phyloP scores from a whole-genome alignment of 2,888 invertebrate genomes.

The Galerucella calmariensis region DNA sequence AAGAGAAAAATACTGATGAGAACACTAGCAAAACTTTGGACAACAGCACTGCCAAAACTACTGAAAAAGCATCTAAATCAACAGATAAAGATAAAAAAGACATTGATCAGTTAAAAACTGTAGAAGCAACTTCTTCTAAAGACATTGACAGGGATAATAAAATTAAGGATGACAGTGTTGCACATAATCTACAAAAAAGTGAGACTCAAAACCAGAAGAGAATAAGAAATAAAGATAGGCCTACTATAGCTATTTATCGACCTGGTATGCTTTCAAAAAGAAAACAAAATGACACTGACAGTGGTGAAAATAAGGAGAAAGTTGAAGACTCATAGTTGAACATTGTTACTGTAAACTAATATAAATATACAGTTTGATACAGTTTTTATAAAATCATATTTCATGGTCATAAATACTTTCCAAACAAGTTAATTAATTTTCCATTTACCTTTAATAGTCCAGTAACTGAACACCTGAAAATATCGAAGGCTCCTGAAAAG shows the following conservation, averaged over 20 bases:
- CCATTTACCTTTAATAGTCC: too few species aligned
- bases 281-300: slow-evolving; percentile 71
- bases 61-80: slow-evolving; percentile 23
- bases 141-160: slow-evolving; percentile 41
- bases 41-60: slow-evolving; percentile 24
- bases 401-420: too few species aligned
- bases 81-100: slow-evolving; percentile 24
- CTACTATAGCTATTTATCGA: slow-evolving; percentile 89
- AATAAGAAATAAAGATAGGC: slow-evolving; percentile 80
- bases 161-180: slow-evolving; percentile 32
- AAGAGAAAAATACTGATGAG: slow-evolving; percentile 24
- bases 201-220: slow-evolving; percentile 58
- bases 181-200: slow-evolving; percentile 6
- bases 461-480: too few species aligned
- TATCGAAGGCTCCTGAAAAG: too few species aligned
- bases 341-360: not conserved
- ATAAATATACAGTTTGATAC: not conserved
- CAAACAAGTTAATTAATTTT: too few species aligned
- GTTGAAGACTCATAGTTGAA: slow-evolving; percentile 24
- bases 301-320: slow-evolving; percentile 51
- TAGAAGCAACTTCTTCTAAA: slow-evolving; percentile 35
- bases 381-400: not conserved
- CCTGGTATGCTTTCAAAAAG: slow-evolving; percentile 88
- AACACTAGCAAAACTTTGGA: slow-evolving; percentile 13
- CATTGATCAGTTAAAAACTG: slow-evolving; percentile 34